Conservation (phyloP, 1,140 invertebrate genomes). For the Drosophila guanche region DNA sequence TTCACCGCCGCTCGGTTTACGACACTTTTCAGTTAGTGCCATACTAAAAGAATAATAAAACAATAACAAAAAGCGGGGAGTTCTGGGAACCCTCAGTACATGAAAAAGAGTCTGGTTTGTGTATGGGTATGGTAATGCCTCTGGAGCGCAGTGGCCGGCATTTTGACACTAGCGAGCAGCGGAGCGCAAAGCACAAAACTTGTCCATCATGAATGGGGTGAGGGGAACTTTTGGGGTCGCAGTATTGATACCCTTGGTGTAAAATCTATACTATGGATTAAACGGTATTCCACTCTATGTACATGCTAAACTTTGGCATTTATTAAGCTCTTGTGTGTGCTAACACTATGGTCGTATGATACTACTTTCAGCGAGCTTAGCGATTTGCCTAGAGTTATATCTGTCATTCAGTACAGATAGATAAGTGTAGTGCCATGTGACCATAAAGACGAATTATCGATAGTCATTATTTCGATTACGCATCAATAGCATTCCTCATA, state of each 20-base stretch:
- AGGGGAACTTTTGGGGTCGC: not conserved
- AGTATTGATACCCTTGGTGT: conserved; percentile 4
- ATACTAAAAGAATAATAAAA: conserved; percentile 38
- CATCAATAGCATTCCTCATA: not conserved
- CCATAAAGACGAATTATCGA: not conserved
- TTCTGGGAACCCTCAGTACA: conserved; percentile 43
- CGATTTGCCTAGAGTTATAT: no score
- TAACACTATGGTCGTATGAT: no score
- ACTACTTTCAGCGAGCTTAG: no score
- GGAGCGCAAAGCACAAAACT: conserved; percentile 42
- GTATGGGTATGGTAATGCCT: conserved; percentile 9
- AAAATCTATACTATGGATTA: not conserved
- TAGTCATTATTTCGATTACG: no score
- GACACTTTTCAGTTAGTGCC: conserved; percentile 20
- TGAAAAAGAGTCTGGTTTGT: conserved; percentile 1
- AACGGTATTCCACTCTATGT: no score
- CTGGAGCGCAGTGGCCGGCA: conserved; percentile 30
- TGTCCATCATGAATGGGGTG: not conserved
- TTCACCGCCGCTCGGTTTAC: conserved; percentile 11
- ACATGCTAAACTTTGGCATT: no score
- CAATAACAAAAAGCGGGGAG: conserved; percentile 17
- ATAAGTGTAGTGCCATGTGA: not conserved
- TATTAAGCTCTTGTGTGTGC: no score
- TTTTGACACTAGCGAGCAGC: conserved; percentile 52
- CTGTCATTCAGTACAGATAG: no score